Evolutionary conservation across 2,113 vertebrate species (phyloP).

Genomic region (Ciconia maguari): DNA sequence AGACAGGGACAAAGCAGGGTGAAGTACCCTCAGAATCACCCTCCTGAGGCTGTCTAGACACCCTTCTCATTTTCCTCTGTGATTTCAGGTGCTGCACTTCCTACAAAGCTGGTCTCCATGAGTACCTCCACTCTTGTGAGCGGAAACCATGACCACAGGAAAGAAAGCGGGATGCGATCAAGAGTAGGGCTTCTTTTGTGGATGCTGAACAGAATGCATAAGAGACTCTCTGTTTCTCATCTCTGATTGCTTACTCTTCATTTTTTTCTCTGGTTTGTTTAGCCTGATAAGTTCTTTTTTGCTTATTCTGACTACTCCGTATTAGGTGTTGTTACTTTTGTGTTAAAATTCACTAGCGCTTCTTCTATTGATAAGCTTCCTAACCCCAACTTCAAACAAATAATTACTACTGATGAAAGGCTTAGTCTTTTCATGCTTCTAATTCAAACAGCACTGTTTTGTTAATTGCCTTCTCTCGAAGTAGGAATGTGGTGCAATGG

Average conservation of each 20-base stretch:
- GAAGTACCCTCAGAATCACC: not conserved
- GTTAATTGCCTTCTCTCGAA: not conserved
- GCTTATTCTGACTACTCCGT: not conserved
- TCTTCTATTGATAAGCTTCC: not conserved
- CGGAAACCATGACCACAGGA: not conserved
- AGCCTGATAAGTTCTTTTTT: not conserved
- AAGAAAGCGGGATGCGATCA: not conserved
- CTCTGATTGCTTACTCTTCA: not conserved
- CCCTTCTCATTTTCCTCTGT: not conserved
- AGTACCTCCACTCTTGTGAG: not conserved
- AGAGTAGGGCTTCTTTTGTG: not conserved
- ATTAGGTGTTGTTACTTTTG: not conserved
- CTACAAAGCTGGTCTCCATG: not conserved
- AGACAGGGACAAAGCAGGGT: not conserved
- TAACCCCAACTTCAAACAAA: not conserved
- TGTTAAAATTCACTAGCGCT: not conserved
- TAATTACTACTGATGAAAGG: not conserved
- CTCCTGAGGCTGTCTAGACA: not conserved
- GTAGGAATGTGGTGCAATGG: not conserved
- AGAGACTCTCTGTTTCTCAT: not conserved
- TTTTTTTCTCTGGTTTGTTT: not conserved
- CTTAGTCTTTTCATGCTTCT: not conserved
- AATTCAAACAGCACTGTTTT: not conserved
- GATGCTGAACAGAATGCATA: not conserved
- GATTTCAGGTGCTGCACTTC: not conserved